These are phyloP conservation scores for Nycticorax nycticorax DNA, from an alignment of 2,113 vertebrate species.

Conservation along the genomic window DNA sequence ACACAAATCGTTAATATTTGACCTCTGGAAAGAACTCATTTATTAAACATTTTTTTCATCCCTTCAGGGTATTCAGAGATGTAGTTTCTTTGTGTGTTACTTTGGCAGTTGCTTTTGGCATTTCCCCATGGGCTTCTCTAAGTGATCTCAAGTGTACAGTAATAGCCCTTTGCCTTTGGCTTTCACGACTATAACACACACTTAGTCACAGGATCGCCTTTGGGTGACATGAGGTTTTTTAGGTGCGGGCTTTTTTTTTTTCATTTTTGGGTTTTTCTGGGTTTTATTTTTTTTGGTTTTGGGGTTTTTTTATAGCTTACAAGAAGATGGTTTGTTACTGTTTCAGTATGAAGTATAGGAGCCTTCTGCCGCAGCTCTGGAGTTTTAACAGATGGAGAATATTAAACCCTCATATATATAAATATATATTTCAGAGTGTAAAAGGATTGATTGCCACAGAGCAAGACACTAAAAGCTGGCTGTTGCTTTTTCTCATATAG, in stretches of 20 bases:
- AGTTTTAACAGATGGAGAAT: slow-evolving; percentile 28
- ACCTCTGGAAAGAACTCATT: slow-evolving; percentile 58
- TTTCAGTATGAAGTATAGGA: neutral
- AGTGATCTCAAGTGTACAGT: slow-evolving; percentile 62
- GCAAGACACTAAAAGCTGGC: neutral
- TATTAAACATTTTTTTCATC: slow-evolving; percentile 41
- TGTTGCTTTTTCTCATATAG: neutral
- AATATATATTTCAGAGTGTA: neutral
- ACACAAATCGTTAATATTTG: slow-evolving; percentile 66
- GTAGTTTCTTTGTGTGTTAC: slow-evolving; percentile 8
- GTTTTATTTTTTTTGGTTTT: neutral
- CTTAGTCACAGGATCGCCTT: slow-evolving; percentile 10
- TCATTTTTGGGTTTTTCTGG: neutral
- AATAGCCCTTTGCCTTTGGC: slow-evolving; percentile 50
- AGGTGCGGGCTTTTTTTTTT: neutral
- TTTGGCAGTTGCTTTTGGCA: neutral
- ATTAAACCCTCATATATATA: neutral
- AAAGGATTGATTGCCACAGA: neutral
- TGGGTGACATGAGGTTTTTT: neutral
- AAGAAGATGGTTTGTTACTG: neutral
- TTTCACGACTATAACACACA: slow-evolving; percentile 7
- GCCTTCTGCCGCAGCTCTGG: neutral
- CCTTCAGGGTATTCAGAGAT: slow-evolving; percentile 19
- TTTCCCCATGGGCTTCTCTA: slow-evolving; percentile 29
- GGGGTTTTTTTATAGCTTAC: neutral